phyloP scores from a whole-genome alignment of 2,113 vertebrate species.

The Podiceps cristatus region DNA sequence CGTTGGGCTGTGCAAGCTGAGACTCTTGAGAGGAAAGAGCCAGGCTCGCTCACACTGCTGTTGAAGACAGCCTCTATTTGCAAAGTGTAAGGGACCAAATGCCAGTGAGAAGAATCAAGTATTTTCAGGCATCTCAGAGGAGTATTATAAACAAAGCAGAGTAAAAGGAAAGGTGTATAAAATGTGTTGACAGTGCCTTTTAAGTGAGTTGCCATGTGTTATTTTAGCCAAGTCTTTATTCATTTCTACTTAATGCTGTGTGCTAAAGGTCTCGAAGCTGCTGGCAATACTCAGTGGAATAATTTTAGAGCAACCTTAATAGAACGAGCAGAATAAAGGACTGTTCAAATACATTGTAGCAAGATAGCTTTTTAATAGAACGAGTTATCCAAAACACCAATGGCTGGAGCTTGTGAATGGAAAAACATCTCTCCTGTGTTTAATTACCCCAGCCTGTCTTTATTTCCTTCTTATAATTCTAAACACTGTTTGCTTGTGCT shows the following conservation, averaged over 20 bases:
- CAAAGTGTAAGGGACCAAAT: neutral
- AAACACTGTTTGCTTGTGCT: neutral
- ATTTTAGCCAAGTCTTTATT: slow-evolving; percentile 58
- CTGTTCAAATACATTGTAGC: slow-evolving; percentile 56
- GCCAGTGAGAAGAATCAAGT: neutral
- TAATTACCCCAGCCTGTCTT: slow-evolving; percentile 42
- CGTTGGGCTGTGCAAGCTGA: neutral
- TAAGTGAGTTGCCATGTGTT: neutral
- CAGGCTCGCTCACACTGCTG: neutral
- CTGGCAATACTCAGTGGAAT: slow-evolving; percentile 62
- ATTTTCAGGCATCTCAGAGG: neutral
- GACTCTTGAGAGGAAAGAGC: neutral
- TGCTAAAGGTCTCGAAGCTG: slow-evolving; percentile 55
- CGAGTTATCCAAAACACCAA: slow-evolving; percentile 42
- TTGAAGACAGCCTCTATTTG: neutral
- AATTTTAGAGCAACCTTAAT: slow-evolving; percentile 50
- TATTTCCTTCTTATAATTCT: slow-evolving; percentile 25
- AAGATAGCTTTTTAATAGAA: slow-evolving; percentile 61
- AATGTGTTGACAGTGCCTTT: slow-evolving; percentile 5
- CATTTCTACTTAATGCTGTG: slow-evolving; percentile 43
- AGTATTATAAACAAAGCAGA: slow-evolving; percentile 15
- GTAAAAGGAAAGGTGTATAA: slow-evolving; percentile 15
- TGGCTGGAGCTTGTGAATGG: slow-evolving; percentile 9
- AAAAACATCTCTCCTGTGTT: slow-evolving; percentile 57
- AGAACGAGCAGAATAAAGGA: slow-evolving; percentile 67